Evolutionary conservation across 2,888 invertebrate species (phyloP).

Genomic region (Glyphotaelius pellucidus): DNA sequence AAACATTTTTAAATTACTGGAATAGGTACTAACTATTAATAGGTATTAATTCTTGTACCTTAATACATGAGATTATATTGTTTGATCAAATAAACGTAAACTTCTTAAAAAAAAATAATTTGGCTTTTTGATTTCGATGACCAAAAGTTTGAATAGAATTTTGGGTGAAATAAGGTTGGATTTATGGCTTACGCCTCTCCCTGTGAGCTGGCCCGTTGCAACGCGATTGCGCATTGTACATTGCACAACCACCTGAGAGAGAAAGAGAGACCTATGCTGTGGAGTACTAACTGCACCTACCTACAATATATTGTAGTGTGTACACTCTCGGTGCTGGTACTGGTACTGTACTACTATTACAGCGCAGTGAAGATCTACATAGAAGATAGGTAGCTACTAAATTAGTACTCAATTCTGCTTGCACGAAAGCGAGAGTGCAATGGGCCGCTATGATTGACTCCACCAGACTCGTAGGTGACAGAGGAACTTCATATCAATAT

Average conservation of each 20-base stretch:
- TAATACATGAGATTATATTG: no score
- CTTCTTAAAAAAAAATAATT: no score
- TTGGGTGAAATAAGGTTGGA: background rate
- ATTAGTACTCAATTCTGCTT: slow-evolving; percentile 15
- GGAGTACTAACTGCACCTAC: background rate
- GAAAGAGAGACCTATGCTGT: background rate
- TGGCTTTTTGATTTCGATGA: no score
- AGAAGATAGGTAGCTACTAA: background rate
- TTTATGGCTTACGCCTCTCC: background rate
- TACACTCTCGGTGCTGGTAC: background rate
- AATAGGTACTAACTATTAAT: no score
- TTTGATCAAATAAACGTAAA: no score
- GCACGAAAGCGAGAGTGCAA: slow-evolving; percentile 61
- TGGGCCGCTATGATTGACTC: slow-evolving; percentile 39
- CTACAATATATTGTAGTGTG: background rate
- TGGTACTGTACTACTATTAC: no score
- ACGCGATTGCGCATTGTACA: slow-evolving; percentile 51
- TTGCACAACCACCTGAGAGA: background rate
- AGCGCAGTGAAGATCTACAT: background rate
- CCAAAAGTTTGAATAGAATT: background rate
- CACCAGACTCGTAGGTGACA: background rate
- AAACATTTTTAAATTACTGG: no score
- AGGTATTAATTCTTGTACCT: no score
- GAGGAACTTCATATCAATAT: background rate
- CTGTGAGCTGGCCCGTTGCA: slow-evolving; percentile 50